Evolutionary conservation across 2,888 invertebrate genomes (phyloP).

Genomic region (Koerneria pararmatus): DNA sequence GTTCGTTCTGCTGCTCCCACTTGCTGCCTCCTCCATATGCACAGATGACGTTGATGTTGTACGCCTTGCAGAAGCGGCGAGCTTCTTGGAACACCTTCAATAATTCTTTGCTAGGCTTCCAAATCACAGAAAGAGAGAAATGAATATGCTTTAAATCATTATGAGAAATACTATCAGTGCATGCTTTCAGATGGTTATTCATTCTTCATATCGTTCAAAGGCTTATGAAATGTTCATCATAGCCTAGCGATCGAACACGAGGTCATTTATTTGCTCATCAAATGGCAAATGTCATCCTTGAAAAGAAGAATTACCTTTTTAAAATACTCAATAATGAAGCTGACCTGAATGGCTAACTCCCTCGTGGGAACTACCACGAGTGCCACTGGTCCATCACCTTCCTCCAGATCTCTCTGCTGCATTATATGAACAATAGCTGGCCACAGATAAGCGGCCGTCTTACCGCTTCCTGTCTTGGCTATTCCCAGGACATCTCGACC

Average conservation of each 20-base stretch:
- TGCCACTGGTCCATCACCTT: constrained; percentile 89
- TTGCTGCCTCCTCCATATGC: constrained; percentile 88
- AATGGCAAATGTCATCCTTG: neutral
- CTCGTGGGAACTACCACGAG: constrained; percentile 93
- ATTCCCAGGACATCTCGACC: constrained; percentile 94
- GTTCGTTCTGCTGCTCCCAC: constrained; percentile 92
- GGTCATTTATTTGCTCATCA: no score
- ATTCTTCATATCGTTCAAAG: no score
- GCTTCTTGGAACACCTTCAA: constrained; percentile 55
- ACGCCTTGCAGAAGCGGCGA: constrained; percentile 61
- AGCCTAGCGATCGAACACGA: no score
- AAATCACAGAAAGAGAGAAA: no score
- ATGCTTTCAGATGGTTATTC: no score
- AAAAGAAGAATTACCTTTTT: neutral
- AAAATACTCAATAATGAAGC: constrained; percentile 23
- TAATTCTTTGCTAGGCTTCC: no score
- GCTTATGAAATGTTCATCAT: no score
- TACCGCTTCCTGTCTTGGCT: constrained; percentile 95
- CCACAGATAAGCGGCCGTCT: constrained; percentile 97
- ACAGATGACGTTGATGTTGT: constrained; percentile 64
- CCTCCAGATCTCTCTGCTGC: constrained; percentile 71
- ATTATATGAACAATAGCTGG: constrained; percentile 92
- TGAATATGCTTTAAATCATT: no score
- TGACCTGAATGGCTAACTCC: constrained; percentile 85
- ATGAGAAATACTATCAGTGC: no score